Base-by-base conservation (phyloP, 1,140 invertebrate species). In the Adelges cooleyi region DNA sequence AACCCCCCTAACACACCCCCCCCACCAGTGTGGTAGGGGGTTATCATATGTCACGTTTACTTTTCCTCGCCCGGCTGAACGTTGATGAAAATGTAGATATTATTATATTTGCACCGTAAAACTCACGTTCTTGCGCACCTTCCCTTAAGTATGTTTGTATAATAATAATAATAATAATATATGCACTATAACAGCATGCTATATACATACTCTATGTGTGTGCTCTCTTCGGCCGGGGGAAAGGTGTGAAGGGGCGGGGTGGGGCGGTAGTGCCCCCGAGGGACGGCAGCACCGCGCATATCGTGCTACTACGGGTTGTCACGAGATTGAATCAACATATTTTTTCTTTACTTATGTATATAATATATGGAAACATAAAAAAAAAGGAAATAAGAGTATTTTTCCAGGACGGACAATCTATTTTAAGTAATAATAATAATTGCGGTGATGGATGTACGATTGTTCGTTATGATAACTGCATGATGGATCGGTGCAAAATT, bases 361-460 rank as follows among this genome's bases (percentile, higher is more conserved):
- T 33, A 33, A 33, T n/a, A n/a, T n/a, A n/a, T n/a, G n/a, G n/a
- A n/a, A n/a, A n/a, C n/a, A n/a, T n/a, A n/a, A n/a, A 33, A 33
- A 33, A 33, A 33, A 33, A 33, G 29, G 11, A 33, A 33, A 33
- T 6, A 33, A 33, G 29, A 6, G 5, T 33, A 33, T 33, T 33
- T 33, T 27, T 51, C 11, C 23, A 11, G 2, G 1, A 44, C 15
- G 22, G 36, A 25, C 20, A 59, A 44, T 59, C 23, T 33, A 44
- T 62, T 46, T 29, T 48, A 46, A 62, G 56, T 48, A 48, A n/a
- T n/a, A n/a, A n/a, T n/a, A n/a, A n/a, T n/a, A n/a, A 62, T 62
- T 62, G 42, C 6, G 25, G 42, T 62, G 56, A 62, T 62, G 56
- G 56, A 62, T 62, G 56, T 62, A 29, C 27, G 56, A 62, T 48